phyloP scores from a whole-genome alignment of 2,797 vertebrate genomes.

The Aulostomus chinensis region DNA sequence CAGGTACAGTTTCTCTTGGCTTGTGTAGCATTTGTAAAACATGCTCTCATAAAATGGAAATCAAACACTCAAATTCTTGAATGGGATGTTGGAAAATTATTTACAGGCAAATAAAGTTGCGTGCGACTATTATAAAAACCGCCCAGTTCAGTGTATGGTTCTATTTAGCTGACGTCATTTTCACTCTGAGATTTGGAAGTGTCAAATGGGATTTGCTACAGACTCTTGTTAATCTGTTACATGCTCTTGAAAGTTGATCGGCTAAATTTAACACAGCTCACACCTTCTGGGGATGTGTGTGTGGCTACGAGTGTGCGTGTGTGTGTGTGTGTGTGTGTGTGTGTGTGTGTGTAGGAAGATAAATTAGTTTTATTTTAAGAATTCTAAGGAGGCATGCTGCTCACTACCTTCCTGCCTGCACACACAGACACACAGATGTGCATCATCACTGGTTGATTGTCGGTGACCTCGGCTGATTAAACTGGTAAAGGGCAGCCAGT shows the following conservation, averaged over 20 bases:
- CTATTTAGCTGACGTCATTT: constrained; percentile 67
- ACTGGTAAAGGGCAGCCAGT: constrained; percentile 62
- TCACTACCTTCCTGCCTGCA: constrained; percentile 39
- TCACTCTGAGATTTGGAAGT: constrained; percentile 46
- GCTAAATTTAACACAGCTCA: constrained; percentile 50
- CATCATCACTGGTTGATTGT: constrained; percentile 72
- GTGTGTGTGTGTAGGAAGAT: neutral
- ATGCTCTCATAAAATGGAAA: constrained; percentile 67
- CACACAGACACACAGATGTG: constrained; percentile 68
- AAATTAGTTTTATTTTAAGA: constrained; percentile 29
- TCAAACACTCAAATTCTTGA: constrained; percentile 67
- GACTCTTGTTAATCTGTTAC: constrained; percentile 52
- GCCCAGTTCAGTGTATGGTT: constrained; percentile 52
- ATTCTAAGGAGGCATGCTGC: constrained; percentile 18
- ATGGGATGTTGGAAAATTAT: constrained; percentile 74
- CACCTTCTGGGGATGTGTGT: too few relatives aligned
- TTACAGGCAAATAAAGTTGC: constrained; percentile 77
- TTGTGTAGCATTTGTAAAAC: constrained; percentile 60
- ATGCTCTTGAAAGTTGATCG: constrained; percentile 45
- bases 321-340: neutral
- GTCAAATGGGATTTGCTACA: constrained; percentile 54
- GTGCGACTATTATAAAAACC: constrained; percentile 45
- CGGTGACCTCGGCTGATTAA: constrained; percentile 71
- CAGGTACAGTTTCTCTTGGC: constrained; percentile 74
- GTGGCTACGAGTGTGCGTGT: too few relatives aligned